A percentile compares a stretch with the other conserved stretches of the same genome.
These are phyloP conservation scores for Villa cingulata DNA, from an alignment of 2,888 invertebrate genomes.

Conservation along the genomic window DNA sequence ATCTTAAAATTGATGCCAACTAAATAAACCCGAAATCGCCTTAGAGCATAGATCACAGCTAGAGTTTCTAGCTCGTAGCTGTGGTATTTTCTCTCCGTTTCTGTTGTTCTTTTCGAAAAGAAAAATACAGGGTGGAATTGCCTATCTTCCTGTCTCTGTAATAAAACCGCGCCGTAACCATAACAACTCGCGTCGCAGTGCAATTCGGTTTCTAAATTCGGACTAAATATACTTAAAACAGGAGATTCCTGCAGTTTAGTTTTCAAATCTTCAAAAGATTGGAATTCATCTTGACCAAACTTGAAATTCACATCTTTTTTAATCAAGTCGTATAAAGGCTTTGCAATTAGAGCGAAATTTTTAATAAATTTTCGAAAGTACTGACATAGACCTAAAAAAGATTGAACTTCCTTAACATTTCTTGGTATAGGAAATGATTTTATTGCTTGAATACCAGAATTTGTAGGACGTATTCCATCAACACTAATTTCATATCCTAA, in stretches of 20 bases:
- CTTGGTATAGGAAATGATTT: constrained; percentile 12
- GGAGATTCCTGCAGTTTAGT: constrained; percentile 6
- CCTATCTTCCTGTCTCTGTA: constrained; percentile 15
- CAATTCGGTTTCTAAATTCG: constrained; percentile 18
- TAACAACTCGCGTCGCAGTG: constrained; percentile 19
- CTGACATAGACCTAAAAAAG: constrained; percentile 4
- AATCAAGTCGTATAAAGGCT: constrained; percentile 14
- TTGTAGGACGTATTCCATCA: constrained; percentile 6
- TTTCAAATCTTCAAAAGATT: constrained; percentile 9
- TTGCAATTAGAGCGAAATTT: constrained; percentile 14
- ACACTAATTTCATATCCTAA: background rate
- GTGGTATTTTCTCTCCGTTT: too few relatives aligned
- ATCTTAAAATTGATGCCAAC: too few relatives aligned
- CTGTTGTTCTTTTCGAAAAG: too few relatives aligned
- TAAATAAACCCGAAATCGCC: too few relatives aligned
- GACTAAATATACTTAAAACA: constrained; percentile 20
- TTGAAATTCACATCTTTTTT: constrained; percentile 4
- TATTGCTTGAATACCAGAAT: constrained; percentile 7
- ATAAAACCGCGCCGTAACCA: constrained; percentile 19
- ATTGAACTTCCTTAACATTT: constrained; percentile 14
- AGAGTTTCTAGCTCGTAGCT: too few relatives aligned
- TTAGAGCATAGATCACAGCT: too few relatives aligned
- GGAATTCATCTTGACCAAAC: constrained; percentile 1
- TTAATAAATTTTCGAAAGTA: constrained; percentile 18
- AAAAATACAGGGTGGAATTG: constrained; percentile 20